A percentile compares a stretch with the other conserved stretches of the same genome.
Conservation (phyloP, 2,113 vertebrate species). For the Globicephala melas region DNA sequence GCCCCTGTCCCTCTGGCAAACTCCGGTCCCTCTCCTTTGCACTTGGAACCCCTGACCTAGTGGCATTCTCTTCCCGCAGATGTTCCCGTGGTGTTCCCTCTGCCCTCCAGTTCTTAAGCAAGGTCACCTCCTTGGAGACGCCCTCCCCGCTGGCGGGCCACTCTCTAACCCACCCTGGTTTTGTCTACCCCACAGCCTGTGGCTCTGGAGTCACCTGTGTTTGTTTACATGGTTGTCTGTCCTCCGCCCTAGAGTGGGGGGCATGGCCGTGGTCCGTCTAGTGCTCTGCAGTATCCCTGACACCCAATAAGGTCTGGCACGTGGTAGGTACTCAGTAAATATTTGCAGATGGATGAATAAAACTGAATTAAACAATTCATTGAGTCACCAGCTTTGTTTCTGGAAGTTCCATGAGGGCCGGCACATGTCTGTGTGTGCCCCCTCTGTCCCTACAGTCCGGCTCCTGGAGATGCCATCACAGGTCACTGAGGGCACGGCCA, state of each 20-base stretch:
- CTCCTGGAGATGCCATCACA: background rate
- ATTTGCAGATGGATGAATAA: background rate
- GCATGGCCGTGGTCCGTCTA: accelerated
- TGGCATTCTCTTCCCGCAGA: background rate
- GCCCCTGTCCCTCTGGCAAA: accelerated
- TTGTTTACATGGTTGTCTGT: background rate
- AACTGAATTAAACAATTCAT: background rate
- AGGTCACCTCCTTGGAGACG: background rate
- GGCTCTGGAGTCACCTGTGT: background rate
- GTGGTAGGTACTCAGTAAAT: background rate
- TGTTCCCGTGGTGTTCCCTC: no score
- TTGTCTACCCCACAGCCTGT: background rate
- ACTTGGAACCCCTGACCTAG: background rate
- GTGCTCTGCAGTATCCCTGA: background rate
- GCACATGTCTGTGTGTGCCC: accelerated
- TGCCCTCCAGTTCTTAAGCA: background rate
- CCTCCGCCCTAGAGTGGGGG: accelerated
- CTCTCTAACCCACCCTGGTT: background rate
- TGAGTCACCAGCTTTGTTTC: background rate
- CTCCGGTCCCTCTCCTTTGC: background rate
- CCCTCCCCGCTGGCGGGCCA: background rate
- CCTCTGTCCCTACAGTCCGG: background rate
- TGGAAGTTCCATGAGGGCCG: accelerated
- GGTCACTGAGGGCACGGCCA: no score
- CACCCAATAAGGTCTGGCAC: background rate